phyloP scores from a whole-genome alignment of 2,113 vertebrate genomes.

The Neolamprologus devosi region DNA sequence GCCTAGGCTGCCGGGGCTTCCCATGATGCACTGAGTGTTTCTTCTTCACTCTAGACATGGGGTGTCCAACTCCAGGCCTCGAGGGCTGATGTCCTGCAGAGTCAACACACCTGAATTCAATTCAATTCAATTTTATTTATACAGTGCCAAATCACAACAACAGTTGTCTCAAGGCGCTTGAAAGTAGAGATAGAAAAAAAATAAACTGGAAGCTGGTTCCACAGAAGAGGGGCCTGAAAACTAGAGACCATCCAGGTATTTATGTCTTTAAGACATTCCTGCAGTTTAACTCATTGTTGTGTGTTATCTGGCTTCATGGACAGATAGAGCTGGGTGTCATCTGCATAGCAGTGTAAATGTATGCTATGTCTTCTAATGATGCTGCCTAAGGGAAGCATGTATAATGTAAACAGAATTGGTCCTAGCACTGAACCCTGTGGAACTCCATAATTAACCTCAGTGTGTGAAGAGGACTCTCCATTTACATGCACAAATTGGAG shows the following conservation, averaged over 20 bases:
- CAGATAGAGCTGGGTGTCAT: background rate
- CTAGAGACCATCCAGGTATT: accelerated
- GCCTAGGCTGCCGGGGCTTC: background rate
- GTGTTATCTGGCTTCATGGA: background rate
- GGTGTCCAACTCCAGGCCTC: background rate
- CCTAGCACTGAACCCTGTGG: no score
- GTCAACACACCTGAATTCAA: no score
- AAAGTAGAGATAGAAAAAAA: background rate
- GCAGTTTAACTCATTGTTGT: background rate
- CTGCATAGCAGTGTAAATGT: accelerated
- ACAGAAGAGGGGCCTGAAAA: background rate
- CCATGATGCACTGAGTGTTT: background rate
- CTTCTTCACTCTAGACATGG: background rate
- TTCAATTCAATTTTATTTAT: background rate
- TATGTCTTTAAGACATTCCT: background rate
- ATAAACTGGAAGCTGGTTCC: background rate
- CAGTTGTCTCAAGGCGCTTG: background rate
- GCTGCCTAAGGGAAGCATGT: no score
- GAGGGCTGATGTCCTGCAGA: background rate
- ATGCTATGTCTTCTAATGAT: no score
- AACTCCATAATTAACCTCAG: no score
- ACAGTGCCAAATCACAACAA: background rate
- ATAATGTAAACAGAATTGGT: no score
- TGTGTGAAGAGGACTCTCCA: no score
- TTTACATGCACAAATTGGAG: no score